phyloP scores from a whole-genome alignment of 2,888 invertebrate species.

The Dryobotodes eremita region DNA sequence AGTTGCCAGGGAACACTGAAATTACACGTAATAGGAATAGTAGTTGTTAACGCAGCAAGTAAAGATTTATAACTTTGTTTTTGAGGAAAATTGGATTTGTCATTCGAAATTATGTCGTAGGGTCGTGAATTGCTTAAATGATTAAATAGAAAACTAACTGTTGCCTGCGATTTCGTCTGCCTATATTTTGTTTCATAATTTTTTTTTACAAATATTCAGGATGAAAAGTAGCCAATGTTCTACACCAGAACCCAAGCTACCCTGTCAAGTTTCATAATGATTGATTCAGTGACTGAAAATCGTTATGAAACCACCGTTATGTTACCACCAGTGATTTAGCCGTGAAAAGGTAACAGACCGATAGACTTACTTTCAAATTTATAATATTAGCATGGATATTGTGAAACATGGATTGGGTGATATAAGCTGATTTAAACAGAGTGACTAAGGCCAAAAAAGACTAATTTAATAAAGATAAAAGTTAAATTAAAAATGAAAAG shows the following conservation, averaged over 20 bases:
- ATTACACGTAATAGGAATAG: conserved; percentile 18
- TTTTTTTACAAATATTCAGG: neutral
- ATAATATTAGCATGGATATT: too few species aligned
- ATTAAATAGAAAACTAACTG: neutral
- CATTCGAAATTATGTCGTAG: conserved; percentile 21
- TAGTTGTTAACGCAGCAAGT: conserved; percentile 29
- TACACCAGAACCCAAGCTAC: neutral
- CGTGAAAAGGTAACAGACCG: too few species aligned
- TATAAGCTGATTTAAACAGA: too few species aligned
- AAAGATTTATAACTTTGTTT: conserved; percentile 56
- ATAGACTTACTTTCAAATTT: too few species aligned
- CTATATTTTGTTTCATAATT: neutral
- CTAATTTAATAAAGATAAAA: too few species aligned
- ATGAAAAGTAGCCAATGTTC: neutral
- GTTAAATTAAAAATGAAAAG: too few species aligned
- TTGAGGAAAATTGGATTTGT: conserved; percentile 31
- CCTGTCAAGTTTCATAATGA: neutral
- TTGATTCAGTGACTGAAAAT: too few species aligned
- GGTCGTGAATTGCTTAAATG: conserved; percentile 32
- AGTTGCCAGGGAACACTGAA: conserved; percentile 5
- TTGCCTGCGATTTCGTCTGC: neutral
- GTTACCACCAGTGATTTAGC: neutral
- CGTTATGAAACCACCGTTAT: too few species aligned
- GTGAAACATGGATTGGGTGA: too few species aligned
- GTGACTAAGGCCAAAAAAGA: too few species aligned